Conservation (phyloP, 1,140 invertebrate genomes). For the Lepidurus packardi region DNA sequence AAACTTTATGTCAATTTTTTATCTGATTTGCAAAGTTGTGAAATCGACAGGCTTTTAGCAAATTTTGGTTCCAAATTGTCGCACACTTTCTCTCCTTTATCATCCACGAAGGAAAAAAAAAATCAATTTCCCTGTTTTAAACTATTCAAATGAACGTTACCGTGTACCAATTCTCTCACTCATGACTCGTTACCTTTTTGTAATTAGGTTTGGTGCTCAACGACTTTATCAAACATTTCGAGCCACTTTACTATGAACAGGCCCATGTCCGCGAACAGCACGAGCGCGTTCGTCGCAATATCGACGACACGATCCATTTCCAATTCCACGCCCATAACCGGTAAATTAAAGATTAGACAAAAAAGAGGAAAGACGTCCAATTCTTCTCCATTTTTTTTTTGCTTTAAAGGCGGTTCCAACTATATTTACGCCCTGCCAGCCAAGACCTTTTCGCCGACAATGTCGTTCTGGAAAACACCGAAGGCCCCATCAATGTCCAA, state of each 20-base stretch:
- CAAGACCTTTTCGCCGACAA: constrained; percentile 67
- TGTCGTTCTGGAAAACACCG: constrained; percentile 67
- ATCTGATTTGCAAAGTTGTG: no score
- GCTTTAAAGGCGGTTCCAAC: constrained; percentile 65
- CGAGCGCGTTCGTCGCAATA: constrained; percentile 43
- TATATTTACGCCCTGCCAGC: constrained; percentile 62
- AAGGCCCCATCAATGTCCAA: constrained; percentile 65
- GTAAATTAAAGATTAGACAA: constrained; percentile 39
- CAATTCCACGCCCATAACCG: constrained; percentile 47
- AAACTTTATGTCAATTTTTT: no score
- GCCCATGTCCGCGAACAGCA: constrained; percentile 47
- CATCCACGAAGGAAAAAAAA: no score
- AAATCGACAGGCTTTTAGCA: no score
- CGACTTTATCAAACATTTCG: constrained; percentile 52
- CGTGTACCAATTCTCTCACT: not conserved
- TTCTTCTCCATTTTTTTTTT: constrained; percentile 25
- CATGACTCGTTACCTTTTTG: constrained; percentile 24
- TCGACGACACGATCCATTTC: constrained; percentile 36
- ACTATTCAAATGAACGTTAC: not conserved
- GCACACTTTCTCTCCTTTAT: no score
- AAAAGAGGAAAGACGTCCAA: not conserved
- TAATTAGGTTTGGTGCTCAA: constrained; percentile 46
- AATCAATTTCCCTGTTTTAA: not conserved
- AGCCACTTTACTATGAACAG: constrained; percentile 51
- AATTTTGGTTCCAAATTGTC: no score